Percentiles rank a stretch among this genome's conserved stretches.
phyloP scores from a whole-genome alignment of 2,797 vertebrate species.

The Notolepis coatsorum region DNA sequence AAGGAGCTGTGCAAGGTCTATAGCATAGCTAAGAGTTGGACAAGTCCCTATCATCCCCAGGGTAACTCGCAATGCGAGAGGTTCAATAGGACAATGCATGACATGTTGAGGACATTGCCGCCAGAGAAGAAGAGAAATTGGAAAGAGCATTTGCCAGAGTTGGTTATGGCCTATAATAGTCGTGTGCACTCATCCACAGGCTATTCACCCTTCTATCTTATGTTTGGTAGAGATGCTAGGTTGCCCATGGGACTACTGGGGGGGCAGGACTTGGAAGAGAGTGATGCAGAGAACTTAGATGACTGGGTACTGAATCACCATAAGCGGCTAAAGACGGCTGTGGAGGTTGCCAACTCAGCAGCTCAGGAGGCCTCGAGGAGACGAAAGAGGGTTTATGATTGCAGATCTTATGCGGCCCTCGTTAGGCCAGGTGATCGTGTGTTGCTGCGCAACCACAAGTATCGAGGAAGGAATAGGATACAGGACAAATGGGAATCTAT shows the following conservation, averaged over 20 bases:
- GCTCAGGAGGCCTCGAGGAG: background rate
- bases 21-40: slow-evolving; percentile 9
- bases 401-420: background rate
- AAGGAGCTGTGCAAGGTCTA: slow-evolving; percentile 32
- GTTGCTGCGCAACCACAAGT: slow-evolving; percentile 16
- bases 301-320: slow-evolving; percentile 15
- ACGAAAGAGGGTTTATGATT: slow-evolving; percentile 13
- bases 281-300: slow-evolving; percentile 8
- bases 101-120: slow-evolving; percentile 27
- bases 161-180: slow-evolving; percentile 25
- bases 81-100: slow-evolving; percentile 40
- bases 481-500: slow-evolving; percentile 23
- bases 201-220: slow-evolving; percentile 25
- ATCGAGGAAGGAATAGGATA: slow-evolving; percentile 24
- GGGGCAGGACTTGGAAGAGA: background rate
- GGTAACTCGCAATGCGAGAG: no score
- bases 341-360: background rate
- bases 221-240: slow-evolving; percentile 11
- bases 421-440: slow-evolving; percentile 24
- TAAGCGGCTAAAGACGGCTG: background rate
- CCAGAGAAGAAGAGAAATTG: slow-evolving; percentile 26
- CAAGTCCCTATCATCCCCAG: slow-evolving; percentile 24
- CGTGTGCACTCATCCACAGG: slow-evolving; percentile 14
- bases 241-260: slow-evolving; percentile 8
- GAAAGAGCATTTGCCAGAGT: slow-evolving; percentile 24